Base-by-base conservation (phyloP, 1,140 invertebrate genomes). In the Drosophila santomea region DNA sequence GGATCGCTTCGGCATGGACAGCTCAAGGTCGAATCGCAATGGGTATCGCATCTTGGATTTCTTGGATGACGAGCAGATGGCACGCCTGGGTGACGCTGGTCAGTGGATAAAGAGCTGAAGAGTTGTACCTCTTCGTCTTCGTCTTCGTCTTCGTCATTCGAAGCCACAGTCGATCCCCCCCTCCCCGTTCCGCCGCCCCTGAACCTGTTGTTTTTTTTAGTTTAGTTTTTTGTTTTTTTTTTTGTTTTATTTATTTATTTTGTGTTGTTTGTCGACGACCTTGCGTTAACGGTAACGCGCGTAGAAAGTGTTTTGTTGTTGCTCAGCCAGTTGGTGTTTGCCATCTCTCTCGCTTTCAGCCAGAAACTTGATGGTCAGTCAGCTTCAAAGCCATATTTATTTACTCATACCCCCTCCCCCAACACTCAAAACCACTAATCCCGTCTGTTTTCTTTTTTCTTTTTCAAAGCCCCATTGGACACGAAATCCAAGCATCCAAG, bases 221-320 rank as follows among this genome's bases (percentile, higher is more conserved):
- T 17, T 17, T 17, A 17, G 17, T 47, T 68, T 52, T 15, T 41
- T 43, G 15, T 32, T 66, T 14, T 41, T 48, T 51, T 41, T 71
- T 25, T 43, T 48, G 47, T 68, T 45, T 44, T 32, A 32, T 32
- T 32, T 32, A 10, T 44, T 45, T 45, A 23, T 66, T 15, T 45
- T 50, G 54, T 68, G 48, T 58, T 54, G 47, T 79, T 71, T 78
- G 59, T 78, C 69, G 83, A 69, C 80, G 84, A 88, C 84, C 84
- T 88, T 88, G 84, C 79, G 60, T 84, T 89, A 88, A 88, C 84
- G 84, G 84, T 88, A 89, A 80, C 67, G 80, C 84, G 80, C 84
- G 84, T 88, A 88, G 84, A 88, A 88, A 88, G 84, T 88, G 84
- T 89, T 88, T 88, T 86, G 63, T 84, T 83, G 73, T 74, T 60